Evolutionary conservation across 2,113 vertebrate species (phyloP).

Genomic region (Trogon melanurus): DNA sequence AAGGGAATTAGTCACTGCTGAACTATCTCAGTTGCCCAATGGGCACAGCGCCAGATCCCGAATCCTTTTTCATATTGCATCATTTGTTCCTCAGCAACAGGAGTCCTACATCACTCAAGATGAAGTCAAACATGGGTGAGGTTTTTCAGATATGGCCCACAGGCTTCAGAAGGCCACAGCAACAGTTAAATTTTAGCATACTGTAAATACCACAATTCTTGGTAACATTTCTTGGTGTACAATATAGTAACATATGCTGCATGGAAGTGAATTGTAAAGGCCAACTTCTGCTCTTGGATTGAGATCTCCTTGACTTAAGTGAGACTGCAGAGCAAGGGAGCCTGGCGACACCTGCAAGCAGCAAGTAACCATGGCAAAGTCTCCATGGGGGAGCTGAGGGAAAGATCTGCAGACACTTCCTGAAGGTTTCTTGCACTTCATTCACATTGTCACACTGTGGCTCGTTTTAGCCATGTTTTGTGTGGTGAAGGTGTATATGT

Average conservation of each 20-base stretch:
- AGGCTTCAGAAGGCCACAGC: conserved; percentile 46
- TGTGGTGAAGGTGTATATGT: not conserved
- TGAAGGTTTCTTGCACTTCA: not conserved
- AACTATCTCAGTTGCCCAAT: not conserved
- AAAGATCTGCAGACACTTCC: conserved; percentile 24
- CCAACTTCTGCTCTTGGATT: conserved; percentile 73
- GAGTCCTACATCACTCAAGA: not conserved
- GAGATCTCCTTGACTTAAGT: conserved; percentile 51
- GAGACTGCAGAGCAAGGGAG: conserved; percentile 47
- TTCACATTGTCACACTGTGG: not conserved
- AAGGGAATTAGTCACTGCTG: not conserved
- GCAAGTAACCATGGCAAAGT: conserved; percentile 58
- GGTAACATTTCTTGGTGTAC: conserved; percentile 56
- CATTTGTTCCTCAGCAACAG: not conserved
- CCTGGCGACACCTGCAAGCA: conserved; percentile 55
- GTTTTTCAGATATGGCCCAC: not conserved
- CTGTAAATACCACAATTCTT: conserved; percentile 38
- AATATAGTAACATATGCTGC: conserved; percentile 63
- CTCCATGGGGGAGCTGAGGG: conserved; percentile 18
- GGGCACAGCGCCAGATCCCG: not conserved
- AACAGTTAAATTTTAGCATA: conserved; percentile 65
- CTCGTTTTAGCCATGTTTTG: not conserved
- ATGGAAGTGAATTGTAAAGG: conserved; percentile 63
- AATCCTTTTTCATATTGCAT: not conserved
- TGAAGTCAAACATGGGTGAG: not conserved